Evolutionary conservation across 1,140 invertebrate species (phyloP).

Genomic region (Plutomurus gul): DNA sequence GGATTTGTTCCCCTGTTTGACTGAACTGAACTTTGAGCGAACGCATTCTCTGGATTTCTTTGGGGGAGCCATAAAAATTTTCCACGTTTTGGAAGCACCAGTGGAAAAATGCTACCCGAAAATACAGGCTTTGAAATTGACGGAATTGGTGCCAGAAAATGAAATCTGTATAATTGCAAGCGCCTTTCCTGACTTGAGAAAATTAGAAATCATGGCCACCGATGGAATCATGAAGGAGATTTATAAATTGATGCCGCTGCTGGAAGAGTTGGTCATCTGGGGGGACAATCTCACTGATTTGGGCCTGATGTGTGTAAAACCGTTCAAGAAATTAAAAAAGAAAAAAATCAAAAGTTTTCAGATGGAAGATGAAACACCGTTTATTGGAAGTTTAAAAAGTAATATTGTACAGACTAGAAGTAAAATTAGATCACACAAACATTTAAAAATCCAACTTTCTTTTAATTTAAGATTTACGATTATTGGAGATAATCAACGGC

Average conservation of each 20-base stretch:
- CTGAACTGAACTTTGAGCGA: background rate
- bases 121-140: background rate
- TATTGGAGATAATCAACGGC: constrained; percentile 1
- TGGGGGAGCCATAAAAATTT: constrained; percentile 10
- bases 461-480: background rate
- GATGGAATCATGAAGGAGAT: constrained; percentile 17
- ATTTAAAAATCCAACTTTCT: background rate
- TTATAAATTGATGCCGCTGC: background rate
- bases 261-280: background rate
- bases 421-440: too few relatives aligned
- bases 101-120: background rate
- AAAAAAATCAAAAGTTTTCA: constrained; percentile 11
- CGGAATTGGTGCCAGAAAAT: background rate
- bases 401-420: too few relatives aligned
- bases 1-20: background rate
- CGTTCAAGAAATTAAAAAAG: background rate
- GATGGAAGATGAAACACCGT: background rate
- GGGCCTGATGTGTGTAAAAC: background rate
- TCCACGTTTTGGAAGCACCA: background rate
- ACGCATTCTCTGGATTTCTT: background rate
- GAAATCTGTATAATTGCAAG: background rate
- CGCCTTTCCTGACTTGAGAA: background rate
- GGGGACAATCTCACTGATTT: background rate
- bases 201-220: constrained; percentile 6
- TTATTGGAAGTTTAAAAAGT: constrained; percentile 12